Evolutionary conservation across 1,140 invertebrate genomes (phyloP).

Genomic region (Drosophila persimilis): DNA sequence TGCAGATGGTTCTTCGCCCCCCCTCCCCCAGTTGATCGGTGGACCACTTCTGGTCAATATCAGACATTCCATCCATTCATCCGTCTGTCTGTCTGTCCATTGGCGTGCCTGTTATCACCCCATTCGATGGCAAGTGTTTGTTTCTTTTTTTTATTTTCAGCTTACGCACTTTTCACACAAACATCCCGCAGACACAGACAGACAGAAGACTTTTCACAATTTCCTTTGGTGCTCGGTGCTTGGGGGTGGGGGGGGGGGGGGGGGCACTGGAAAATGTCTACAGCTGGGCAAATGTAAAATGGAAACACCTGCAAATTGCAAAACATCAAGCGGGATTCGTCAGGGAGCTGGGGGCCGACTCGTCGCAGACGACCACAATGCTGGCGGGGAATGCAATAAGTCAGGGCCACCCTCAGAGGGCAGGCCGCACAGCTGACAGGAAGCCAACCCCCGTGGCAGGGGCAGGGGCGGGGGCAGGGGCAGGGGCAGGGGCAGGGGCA

Average conservation of each 20-base stretch:
- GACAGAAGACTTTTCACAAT: constrained; percentile 19
- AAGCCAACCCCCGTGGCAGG: constrained; percentile 38
- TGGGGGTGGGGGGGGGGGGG: no score
- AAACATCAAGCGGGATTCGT: constrained; percentile 65
- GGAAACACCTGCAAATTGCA: constrained; percentile 79
- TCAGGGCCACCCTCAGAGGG: constrained; percentile 37
- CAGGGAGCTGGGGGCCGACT: constrained; percentile 28
- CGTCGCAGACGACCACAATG: constrained; percentile 41
- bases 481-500: neutral
- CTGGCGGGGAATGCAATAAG: constrained; percentile 47
- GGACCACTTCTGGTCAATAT: constrained; percentile 60
- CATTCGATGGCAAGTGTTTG: constrained; percentile 71
- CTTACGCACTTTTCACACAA: constrained; percentile 74
- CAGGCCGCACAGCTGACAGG: constrained; percentile 60
- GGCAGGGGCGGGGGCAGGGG: neutral
- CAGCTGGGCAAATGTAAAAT: constrained; percentile 56
- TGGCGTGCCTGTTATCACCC: constrained; percentile 56
- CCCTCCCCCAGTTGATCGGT: neutral
- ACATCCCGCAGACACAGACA: constrained; percentile 17
- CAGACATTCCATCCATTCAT: constrained; percentile 50
- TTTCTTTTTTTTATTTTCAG: constrained; percentile 47
- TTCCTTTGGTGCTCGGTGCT: neutral
- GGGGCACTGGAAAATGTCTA: constrained; percentile 46
- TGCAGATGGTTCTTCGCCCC: constrained; percentile 2
- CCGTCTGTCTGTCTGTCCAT: neutral